Evolutionary conservation across 2,113 vertebrate genomes (phyloP), one percentile per base, ranked within the genome.

Genomic region (Verasper variegatus): DNA sequence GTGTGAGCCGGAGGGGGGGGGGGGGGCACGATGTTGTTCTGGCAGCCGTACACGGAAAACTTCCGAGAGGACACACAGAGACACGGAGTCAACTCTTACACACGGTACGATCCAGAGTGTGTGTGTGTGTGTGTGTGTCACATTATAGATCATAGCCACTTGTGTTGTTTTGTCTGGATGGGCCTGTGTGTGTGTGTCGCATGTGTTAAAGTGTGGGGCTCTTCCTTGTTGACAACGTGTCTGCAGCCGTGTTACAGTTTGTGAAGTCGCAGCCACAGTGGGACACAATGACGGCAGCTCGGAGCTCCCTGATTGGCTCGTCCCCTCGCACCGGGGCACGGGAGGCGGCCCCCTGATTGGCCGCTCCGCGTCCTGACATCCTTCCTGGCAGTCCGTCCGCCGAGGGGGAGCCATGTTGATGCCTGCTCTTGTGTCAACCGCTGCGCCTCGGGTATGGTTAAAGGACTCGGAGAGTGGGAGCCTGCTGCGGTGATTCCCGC

Each of bases 21-120:
- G 11, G 47, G 20, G 60, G 23, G 12, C 78, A 86, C 89, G 60
- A 96, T 95, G 94, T 89, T 96, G 7, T 94, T 96, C 80, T 96
- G 95, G 95, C 95, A 94, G 84, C 81, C 89, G 3, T 93, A 95
- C 78, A 93, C 92, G 4, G 95, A 96, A 76, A 92, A 92, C 72
- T 95, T 94, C 64, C 82, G 86, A 63, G 54, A 60, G 2, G 87
- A 90, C 0, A 78, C 84, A 61, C 93, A 91, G 42, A 82, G 88
- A 74, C 67, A 71, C 71, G 78, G 45, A 17, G 89, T 72, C 87
- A 49, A 54, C 81, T 90, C 55, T 74, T 94, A 85, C 68, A 52
- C 91, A 68, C 74, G 94, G 95, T 96, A 94, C 2, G 68, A 10
- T 31, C 3, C 17, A 11, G 1, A 17, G 18, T 21, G 51, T 21